Evolutionary conservation across 2,888 invertebrate species (phyloP).

Genomic region (Nymphalis urticae): DNA sequence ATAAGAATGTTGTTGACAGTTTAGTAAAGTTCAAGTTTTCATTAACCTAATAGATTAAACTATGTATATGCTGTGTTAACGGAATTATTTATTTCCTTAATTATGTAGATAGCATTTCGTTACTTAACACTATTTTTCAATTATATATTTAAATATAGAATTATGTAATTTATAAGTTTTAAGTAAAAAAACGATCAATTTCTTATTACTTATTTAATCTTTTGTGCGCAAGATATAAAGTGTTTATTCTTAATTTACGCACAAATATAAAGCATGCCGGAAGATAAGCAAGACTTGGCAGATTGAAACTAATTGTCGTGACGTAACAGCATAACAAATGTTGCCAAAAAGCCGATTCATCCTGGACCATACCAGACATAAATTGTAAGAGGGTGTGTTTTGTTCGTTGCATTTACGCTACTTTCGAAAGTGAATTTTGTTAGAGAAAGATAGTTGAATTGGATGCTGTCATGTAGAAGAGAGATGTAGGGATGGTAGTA

Average conservation of each 20-base stretch:
- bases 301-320: constrained; percentile 19
- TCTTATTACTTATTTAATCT: neutral
- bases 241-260: constrained; percentile 10
- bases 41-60: constrained; percentile 58
- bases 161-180: too few relatives aligned
- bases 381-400: constrained; percentile 58
- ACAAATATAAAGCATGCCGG: constrained; percentile 12
- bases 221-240: neutral
- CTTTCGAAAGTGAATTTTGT: constrained; percentile 63
- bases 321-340: constrained; percentile 28
- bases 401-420: constrained; percentile 63
- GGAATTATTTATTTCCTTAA: constrained; percentile 37
- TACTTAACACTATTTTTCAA: neutral
- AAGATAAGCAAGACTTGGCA: constrained; percentile 14
- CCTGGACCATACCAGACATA: constrained; percentile 56
- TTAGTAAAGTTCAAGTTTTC: constrained; percentile 57
- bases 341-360: constrained; percentile 38
- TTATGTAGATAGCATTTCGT: constrained; percentile 9
- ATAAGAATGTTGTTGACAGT: constrained; percentile 57
- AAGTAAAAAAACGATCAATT: too few relatives aligned
- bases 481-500: constrained; percentile 66
- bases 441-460: constrained; percentile 48
- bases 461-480: constrained; percentile 44
- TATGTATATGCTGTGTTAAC: constrained; percentile 32
- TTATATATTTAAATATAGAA: too few relatives aligned